Percentiles rank a stretch among this genome's conserved stretches.
These are phyloP conservation scores for Bicyclus anynana DNA, from an alignment of 1,140 invertebrate species.

Conservation along the genomic window DNA sequence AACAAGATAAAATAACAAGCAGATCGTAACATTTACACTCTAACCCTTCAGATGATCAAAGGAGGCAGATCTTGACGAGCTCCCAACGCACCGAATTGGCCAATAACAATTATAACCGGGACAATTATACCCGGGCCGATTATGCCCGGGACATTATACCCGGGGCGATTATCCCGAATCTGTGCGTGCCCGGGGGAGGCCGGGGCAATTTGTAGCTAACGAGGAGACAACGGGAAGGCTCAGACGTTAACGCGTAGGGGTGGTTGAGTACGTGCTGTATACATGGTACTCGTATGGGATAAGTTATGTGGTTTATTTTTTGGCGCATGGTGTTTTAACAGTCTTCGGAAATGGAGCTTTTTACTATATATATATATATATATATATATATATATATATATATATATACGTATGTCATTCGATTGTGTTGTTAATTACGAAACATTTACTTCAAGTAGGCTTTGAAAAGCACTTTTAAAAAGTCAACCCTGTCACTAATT, in stretches of 20 bases:
- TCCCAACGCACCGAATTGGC: slow-evolving; percentile 23
- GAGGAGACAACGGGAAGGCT: slow-evolving; percentile 20
- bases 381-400: too few species aligned
- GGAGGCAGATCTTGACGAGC: slow-evolving; percentile 16
- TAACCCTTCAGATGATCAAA: background rate
- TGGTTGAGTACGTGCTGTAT: background rate
- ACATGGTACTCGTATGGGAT: background rate
- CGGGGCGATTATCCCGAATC: slow-evolving; percentile 19
- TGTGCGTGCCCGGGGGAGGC: slow-evolving; percentile 17
- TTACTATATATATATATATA: too few species aligned
- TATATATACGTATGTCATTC: too few species aligned
- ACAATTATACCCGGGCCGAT: slow-evolving; percentile 33
- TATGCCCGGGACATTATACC: slow-evolving; percentile 27
- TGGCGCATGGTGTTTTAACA: too few species aligned
- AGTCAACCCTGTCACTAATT: too few species aligned
- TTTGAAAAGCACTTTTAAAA: too few species aligned
- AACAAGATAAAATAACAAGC: too few species aligned
- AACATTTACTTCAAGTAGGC: too few species aligned
- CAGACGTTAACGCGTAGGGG: slow-evolving; percentile 17
- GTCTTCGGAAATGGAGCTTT: too few species aligned
- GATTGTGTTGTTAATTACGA: too few species aligned
- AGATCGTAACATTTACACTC: background rate
- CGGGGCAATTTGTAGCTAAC: slow-evolving; percentile 19
- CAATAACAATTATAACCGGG: slow-evolving; percentile 34
- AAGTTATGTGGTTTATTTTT: background rate